Percentiles rank a stretch among this genome's conserved stretches.
phyloP scores from a whole-genome alignment of 2,797 vertebrate species.

The Vultur gryphus region DNA sequence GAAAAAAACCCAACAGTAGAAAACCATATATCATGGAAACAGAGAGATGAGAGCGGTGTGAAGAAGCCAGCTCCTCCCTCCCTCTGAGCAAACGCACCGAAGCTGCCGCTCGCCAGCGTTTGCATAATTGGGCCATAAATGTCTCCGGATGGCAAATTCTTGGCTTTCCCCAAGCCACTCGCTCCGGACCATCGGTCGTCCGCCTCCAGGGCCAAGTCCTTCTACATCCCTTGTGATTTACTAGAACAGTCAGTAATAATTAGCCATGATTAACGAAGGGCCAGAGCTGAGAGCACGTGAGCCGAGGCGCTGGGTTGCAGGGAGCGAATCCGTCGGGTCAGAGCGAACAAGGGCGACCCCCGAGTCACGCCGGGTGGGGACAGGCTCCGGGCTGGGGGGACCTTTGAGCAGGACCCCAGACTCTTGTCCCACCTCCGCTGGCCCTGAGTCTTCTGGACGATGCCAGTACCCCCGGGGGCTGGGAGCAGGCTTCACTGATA shows the following conservation, averaged over 20 bases:
- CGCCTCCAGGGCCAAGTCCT: not conserved
- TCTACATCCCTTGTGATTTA: not conserved
- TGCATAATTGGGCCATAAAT: not conserved
- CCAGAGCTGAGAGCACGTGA: not conserved
- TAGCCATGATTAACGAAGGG: not conserved
- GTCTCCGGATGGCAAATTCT: not conserved
- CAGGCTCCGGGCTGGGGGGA: not conserved
- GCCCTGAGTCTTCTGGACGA: not conserved
- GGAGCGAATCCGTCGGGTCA: fast-evolving
- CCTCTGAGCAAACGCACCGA: not conserved
- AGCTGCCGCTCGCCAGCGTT: not conserved
- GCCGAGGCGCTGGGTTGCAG: fast-evolving
- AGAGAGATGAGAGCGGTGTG: not conserved
- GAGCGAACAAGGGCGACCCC: fast-evolving
- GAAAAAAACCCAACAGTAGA: not conserved
- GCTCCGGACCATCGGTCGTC: not conserved
- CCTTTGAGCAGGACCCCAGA: not conserved
- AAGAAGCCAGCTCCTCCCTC: not conserved
- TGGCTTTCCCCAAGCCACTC: not conserved
- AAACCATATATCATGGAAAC: not conserved
- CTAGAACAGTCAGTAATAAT: slow-evolving; percentile 17
- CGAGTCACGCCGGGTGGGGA: fast-evolving
- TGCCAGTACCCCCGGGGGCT: not conserved
- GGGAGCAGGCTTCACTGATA: not conserved
- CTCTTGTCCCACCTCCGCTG: not conserved